Conservation (phyloP, 2,888 invertebrate genomes). For the Drosophila hamatofila region DNA sequence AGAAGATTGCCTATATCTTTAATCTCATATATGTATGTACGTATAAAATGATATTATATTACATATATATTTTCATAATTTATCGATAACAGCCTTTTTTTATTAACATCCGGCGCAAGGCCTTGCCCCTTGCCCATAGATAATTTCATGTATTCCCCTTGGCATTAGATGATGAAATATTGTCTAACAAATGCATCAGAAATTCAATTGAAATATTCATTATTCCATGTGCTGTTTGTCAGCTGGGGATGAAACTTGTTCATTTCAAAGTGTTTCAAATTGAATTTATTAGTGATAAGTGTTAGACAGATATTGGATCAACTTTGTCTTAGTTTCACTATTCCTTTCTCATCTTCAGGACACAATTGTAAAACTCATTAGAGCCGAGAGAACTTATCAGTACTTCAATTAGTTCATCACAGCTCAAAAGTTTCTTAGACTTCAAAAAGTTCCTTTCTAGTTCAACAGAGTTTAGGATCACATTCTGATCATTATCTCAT, state of each 20-base stretch:
- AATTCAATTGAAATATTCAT: background rate
- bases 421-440: too few species aligned
- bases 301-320: too few species aligned
- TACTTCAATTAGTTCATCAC: too few species aligned
- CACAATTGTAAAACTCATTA: too few species aligned
- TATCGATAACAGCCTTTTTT: conserved; percentile 1
- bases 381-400: too few species aligned
- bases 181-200: conserved; percentile 34
- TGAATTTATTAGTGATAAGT: background rate
- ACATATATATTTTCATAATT: background rate
- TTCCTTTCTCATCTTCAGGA: too few species aligned
- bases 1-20: background rate
- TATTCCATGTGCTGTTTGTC: background rate
- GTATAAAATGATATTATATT: background rate
- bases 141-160: conserved; percentile 15
- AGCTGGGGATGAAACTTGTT: conserved; percentile 12
- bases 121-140: conserved; percentile 33
- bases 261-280: background rate
- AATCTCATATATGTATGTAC: background rate
- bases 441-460: too few species aligned
- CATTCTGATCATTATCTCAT: background rate
- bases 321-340: too few species aligned
- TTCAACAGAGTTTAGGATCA: too few species aligned
- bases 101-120: background rate
- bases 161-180: conserved; percentile 40